Conservation (phyloP, 2,888 invertebrate species). For the Argynnis bischoffii region DNA sequence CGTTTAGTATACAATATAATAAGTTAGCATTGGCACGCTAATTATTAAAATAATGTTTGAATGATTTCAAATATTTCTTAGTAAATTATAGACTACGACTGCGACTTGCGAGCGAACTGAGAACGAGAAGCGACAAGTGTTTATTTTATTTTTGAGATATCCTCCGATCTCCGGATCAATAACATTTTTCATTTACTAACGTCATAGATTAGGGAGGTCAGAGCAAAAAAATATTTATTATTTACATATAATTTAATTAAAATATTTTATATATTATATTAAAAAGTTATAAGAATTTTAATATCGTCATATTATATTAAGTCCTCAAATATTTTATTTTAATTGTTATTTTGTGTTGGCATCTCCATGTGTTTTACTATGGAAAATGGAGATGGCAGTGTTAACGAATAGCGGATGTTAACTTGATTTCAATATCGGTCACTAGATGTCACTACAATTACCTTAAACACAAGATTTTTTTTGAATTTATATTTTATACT, state of each 20-base stretch:
- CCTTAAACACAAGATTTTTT: too few species aligned
- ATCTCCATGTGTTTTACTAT: too few species aligned
- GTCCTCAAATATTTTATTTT: too few species aligned
- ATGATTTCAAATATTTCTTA: constrained; percentile 34
- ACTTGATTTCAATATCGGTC: too few species aligned
- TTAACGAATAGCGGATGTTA: too few species aligned
- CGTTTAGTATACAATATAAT: constrained; percentile 11
- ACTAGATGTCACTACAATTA: too few species aligned
- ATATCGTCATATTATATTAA: too few species aligned
- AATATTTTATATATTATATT: not conserved
- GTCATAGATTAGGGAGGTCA: constrained; percentile 55
- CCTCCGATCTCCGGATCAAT: constrained; percentile 51
- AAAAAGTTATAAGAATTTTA: too few species aligned
- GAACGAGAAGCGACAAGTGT: constrained; percentile 53
- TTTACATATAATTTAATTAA: not conserved
- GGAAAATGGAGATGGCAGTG: too few species aligned
- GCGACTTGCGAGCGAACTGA: constrained; percentile 18
- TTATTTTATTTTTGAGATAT: constrained; percentile 52
- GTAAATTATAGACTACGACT: constrained; percentile 37
- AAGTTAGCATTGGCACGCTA: constrained; percentile 24
- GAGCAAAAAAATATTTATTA: constrained; percentile 1
- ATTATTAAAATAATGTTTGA: constrained; percentile 28
- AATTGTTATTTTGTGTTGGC: too few species aligned
- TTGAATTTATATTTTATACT: too few species aligned
- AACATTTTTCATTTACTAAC: constrained; percentile 50